phyloP scores from a whole-genome alignment of 2,113 vertebrate species.

The Passer domesticus region DNA sequence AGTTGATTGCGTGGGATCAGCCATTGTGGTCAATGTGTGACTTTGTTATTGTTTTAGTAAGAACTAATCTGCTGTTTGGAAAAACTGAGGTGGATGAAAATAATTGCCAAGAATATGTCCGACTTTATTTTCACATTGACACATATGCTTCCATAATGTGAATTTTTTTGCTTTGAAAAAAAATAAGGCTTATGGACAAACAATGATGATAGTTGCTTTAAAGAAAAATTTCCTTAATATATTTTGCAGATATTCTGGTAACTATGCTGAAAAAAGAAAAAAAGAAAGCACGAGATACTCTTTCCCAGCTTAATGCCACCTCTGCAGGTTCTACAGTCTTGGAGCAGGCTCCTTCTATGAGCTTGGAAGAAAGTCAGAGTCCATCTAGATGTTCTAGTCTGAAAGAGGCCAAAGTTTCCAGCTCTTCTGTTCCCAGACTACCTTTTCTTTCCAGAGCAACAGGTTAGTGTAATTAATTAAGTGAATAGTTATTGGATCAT shows the following conservation, averaged over 20 bases:
- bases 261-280: constrained; percentile 91
- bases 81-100: neutral
- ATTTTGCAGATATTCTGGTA: constrained; percentile 82
- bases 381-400: neutral
- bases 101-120: neutral
- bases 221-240: constrained; percentile 63
- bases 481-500: neutral
- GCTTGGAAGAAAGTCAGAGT: neutral
- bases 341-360: neutral
- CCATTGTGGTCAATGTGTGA: neutral
- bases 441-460: constrained; percentile 28
- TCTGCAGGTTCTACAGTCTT: neutral
- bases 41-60: neutral
- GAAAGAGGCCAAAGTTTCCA: neutral
- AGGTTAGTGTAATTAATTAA: constrained; percentile 65
- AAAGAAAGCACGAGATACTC: constrained; percentile 75
- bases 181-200: neutral
- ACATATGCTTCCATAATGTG: neutral
- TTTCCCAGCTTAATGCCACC: constrained; percentile 41
- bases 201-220: neutral
- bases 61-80: neutral
- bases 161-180: neutral
- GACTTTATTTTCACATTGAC: neutral
- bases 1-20: neutral
- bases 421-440: neutral